phyloP scores from a whole-genome alignment of 2,113 vertebrate genomes.

The Myrmophylax atrothorax region DNA sequence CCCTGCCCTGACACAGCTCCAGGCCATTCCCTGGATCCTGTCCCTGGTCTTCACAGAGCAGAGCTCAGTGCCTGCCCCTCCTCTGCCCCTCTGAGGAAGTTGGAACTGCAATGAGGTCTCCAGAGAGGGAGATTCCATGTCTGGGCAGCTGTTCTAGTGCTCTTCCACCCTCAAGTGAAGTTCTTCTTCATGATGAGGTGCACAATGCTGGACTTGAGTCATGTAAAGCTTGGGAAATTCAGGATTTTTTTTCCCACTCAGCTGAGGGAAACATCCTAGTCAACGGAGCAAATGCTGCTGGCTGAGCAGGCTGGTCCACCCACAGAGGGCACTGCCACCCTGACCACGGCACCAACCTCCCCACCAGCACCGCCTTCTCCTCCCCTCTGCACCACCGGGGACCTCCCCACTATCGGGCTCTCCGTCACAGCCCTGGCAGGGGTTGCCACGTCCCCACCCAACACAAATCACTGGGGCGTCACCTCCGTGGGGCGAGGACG shows the following conservation, averaged over 20 bases:
- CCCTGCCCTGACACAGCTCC: not conserved
- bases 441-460: not conserved
- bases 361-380: not conserved
- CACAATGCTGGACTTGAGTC: not conserved
- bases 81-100: no score
- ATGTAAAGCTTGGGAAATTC: not conserved
- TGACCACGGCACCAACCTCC: not conserved
- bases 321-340: not conserved
- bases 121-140: not conserved
- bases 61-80: not conserved
- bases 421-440: not conserved
- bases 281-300: accelerated
- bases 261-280: not conserved
- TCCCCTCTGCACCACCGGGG: not conserved
- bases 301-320: not conserved
- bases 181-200: not conserved
- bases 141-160: not conserved
- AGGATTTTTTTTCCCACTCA: no score
- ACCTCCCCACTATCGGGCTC: not conserved
- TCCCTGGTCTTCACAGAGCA: not conserved
- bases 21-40: not conserved
- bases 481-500: not conserved
- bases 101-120: not conserved
- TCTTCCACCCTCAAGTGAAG: not conserved
- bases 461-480: not conserved